Evolutionary conservation across 2,888 invertebrate species (phyloP).

Genomic region (Eristalinus sepulchralis): DNA sequence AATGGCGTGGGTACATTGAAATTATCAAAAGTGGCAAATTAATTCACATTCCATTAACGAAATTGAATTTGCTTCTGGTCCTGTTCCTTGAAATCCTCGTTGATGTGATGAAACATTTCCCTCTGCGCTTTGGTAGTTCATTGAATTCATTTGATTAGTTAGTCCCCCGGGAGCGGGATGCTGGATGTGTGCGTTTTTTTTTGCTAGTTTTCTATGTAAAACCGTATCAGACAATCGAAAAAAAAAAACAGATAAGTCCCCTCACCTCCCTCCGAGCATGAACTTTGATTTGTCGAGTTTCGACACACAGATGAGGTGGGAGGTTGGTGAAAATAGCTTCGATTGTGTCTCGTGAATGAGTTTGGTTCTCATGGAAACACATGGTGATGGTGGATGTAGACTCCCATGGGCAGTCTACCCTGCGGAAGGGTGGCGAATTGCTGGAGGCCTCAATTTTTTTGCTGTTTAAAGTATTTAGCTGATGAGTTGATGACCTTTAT

Average conservation of each 20-base stretch:
- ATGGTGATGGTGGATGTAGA: no score
- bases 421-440: background rate
- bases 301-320: background rate
- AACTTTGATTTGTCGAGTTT: background rate
- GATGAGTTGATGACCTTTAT: background rate
- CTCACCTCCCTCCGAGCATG: background rate
- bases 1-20: constrained; percentile 18
- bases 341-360: background rate
- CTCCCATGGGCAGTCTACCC: no score
- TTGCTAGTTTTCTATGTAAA: background rate
- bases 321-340: background rate
- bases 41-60: constrained; percentile 70
- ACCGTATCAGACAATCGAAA: background rate
- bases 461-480: background rate
- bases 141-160: background rate
- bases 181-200: background rate
- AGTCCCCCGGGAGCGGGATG: background rate
- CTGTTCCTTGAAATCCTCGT: constrained; percentile 41
- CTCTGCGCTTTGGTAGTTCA: background rate
- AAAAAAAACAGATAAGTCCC: background rate
- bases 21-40: constrained; percentile 69
- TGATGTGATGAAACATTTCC: constrained; percentile 46
- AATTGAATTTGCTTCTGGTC: constrained; percentile 59
- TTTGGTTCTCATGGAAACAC: background rate
- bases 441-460: background rate